A percentile compares a stretch with the other conserved stretches of the same genome.
Conservation (phyloP, 2,797 vertebrate species). For the Coranthus polyacanthus region DNA sequence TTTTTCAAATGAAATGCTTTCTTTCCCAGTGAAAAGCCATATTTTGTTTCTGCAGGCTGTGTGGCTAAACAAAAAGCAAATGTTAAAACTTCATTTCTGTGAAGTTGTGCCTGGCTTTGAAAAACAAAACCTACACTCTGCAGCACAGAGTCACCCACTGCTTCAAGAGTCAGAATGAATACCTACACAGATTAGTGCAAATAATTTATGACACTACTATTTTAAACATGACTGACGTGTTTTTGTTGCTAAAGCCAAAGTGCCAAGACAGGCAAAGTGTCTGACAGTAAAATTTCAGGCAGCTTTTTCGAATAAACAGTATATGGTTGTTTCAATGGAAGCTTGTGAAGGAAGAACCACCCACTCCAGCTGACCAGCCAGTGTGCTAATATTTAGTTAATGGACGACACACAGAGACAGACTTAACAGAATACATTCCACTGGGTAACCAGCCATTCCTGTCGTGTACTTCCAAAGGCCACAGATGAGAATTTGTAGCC, state of each 20-base stretch:
- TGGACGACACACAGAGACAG: slow-evolving; percentile 54
- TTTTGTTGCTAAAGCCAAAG: slow-evolving; percentile 60
- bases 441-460: slow-evolving; percentile 17
- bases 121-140: slow-evolving; percentile 68
- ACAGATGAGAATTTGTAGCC: slow-evolving; percentile 10
- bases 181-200: slow-evolving; percentile 66
- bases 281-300: slow-evolving; percentile 53
- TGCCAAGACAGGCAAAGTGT: slow-evolving; percentile 36
- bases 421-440: slow-evolving; percentile 55
- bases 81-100: slow-evolving; percentile 70
- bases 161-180: slow-evolving; percentile 76
- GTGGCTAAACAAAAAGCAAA: slow-evolving; percentile 77
- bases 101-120: slow-evolving; percentile 73
- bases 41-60: slow-evolving; percentile 63
- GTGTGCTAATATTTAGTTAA: slow-evolving; percentile 68
- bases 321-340: slow-evolving; percentile 51
- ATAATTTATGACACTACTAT: slow-evolving; percentile 66
- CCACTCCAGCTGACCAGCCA: slow-evolving; percentile 69
- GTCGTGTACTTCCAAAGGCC: slow-evolving; percentile 32
- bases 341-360: slow-evolving; percentile 68
- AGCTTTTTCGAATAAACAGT: slow-evolving; percentile 62
- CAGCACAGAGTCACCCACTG: slow-evolving; percentile 57
- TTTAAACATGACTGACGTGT: slow-evolving; percentile 71
- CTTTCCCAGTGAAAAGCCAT: slow-evolving; percentile 52
- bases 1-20: slow-evolving; percentile 55